These are phyloP conservation scores for Tragelaphus imberbis DNA, from an alignment of 2,113 vertebrate genomes.

Conservation along the genomic window DNA sequence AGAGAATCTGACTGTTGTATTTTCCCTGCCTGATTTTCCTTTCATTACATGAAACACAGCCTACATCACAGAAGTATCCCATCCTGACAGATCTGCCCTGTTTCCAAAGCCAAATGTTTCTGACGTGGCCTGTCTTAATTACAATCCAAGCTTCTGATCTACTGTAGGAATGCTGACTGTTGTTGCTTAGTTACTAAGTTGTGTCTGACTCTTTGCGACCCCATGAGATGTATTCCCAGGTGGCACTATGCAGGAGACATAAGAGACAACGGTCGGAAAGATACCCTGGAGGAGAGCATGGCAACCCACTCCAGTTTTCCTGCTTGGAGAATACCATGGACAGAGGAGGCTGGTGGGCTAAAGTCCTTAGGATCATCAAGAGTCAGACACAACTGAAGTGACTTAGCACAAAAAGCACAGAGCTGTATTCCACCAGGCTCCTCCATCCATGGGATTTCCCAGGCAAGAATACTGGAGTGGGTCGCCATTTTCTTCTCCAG, in stretches of 20 bases:
- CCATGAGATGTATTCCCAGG: background rate
- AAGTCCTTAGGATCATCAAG: background rate
- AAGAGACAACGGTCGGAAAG: background rate
- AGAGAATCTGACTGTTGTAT: background rate
- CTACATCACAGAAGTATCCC: background rate
- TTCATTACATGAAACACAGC: background rate
- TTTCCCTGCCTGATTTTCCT: background rate
- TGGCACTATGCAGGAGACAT: background rate
- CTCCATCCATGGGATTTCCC: background rate
- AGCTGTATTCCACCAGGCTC: background rate
- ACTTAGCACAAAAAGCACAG: background rate
- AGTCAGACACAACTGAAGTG: background rate
- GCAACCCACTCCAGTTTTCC: background rate
- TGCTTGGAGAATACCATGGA: background rate
- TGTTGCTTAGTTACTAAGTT: background rate
- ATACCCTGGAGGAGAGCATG: background rate
- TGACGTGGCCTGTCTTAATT: background rate
- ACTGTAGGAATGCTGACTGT: background rate
- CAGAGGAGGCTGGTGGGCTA: background rate
- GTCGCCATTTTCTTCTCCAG: background rate
- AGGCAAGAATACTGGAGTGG: background rate
- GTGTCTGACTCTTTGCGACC: background rate
- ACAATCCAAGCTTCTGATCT: background rate
- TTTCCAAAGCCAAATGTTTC: background rate
- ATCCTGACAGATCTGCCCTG: background rate